phyloP scores from a whole-genome alignment of 2,888 invertebrate species.

The Gari tellinella region DNA sequence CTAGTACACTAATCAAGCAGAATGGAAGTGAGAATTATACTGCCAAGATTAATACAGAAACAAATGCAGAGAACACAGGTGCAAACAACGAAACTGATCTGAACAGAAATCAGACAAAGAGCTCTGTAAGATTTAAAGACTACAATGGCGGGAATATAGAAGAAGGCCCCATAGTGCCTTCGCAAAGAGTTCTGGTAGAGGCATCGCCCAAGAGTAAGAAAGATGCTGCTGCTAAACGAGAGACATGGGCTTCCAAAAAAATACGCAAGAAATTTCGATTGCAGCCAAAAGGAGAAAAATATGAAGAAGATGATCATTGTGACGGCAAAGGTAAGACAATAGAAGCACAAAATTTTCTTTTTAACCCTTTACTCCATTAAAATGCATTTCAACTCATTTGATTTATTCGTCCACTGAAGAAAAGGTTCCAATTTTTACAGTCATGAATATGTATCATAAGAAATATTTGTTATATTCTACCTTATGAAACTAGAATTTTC shows the following conservation, averaged over 20 bases:
- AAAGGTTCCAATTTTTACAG: too few species aligned
- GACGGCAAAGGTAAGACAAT: slow-evolving; percentile 44
- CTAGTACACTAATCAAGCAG: too few species aligned
- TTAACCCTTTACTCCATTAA: too few species aligned
- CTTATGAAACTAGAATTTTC: too few species aligned
- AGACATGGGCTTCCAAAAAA: slow-evolving; percentile 64
- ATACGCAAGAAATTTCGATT: slow-evolving; percentile 47
- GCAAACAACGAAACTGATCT: slow-evolving; percentile 29
- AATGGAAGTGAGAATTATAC: neutral
- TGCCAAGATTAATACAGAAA: neutral
- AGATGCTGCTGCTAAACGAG: slow-evolving; percentile 44
- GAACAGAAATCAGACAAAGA: slow-evolving; percentile 51
- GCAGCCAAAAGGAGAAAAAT: slow-evolving; percentile 11
- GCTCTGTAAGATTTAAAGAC: slow-evolving; percentile 39
- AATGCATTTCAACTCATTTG: too few species aligned
- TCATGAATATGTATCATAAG: too few species aligned
- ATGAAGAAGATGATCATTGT: slow-evolving; percentile 40
- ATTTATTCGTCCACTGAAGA: too few species aligned
- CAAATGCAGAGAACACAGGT: neutral
- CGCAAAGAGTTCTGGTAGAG: slow-evolving; percentile 26
- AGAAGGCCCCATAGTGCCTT: slow-evolving; percentile 30
- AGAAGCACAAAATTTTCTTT: too few species aligned
- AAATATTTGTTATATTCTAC: too few species aligned
- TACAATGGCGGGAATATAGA: slow-evolving; percentile 26
- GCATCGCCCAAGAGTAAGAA: slow-evolving; percentile 32